phyloP scores from a whole-genome alignment of 2,888 invertebrate genomes.

The Scaptomyza flava region DNA sequence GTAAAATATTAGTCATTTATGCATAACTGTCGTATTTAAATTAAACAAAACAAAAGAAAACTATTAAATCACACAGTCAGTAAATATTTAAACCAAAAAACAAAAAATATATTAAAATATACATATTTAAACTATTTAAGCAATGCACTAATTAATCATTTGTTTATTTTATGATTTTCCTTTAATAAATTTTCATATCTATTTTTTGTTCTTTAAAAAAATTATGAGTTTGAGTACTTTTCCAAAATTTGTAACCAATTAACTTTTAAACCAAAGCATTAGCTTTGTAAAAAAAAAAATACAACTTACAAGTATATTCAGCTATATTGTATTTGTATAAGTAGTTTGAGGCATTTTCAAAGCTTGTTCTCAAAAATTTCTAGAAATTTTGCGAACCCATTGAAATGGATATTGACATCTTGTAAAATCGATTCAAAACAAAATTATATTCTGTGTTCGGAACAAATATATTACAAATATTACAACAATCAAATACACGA shows the following conservation, averaged over 20 bases:
- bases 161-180: conserved; percentile 19
- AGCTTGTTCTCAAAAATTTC: conserved; percentile 81
- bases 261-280: conserved; percentile 44
- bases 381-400: conserved; percentile 79
- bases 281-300: conserved; percentile 40
- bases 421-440: conserved; percentile 55
- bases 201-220: not conserved
- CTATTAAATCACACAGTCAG: conserved; percentile 53
- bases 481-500: conserved; percentile 36
- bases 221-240: conserved; percentile 17
- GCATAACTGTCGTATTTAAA: conserved; percentile 81
- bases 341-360: conserved; percentile 82
- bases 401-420: conserved; percentile 54
- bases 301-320: conserved; percentile 59
- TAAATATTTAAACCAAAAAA: conserved; percentile 55
- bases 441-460: conserved; percentile 64
- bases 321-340: conserved; percentile 74
- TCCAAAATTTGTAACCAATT: conserved; percentile 23
- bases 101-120: conserved; percentile 30
- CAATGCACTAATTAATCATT: conserved; percentile 32
- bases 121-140: conserved; percentile 50
- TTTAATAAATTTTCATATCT: conserved; percentile 5
- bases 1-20: conserved; percentile 75
- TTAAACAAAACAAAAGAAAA: conserved; percentile 45
- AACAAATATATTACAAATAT: conserved; percentile 24